Evolutionary conservation across 2,888 invertebrate genomes (phyloP), one percentile per base, ranked within the genome.

Genomic region (Hydrotaea diabolus): DNA sequence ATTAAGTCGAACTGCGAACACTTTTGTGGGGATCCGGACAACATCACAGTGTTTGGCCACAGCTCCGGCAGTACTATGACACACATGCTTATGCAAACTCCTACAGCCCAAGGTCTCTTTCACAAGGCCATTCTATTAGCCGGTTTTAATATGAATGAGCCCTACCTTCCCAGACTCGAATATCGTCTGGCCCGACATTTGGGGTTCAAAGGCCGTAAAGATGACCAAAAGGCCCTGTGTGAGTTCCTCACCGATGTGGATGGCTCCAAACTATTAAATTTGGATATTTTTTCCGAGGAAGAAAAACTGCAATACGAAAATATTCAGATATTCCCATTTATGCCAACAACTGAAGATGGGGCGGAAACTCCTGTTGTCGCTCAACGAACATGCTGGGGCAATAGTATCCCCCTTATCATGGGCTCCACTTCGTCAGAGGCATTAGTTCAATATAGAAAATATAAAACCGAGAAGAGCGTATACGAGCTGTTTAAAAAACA

Each of bases 11-110:
- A 94, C 86, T 92, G 93, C 15, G 57, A 86, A 0, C 86, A 88
- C 17, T 94, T 94, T 85, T 92, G 93, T 80, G 94, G 94, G 0
- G 93, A 94, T 88, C 89, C 92, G 0, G 87, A 92, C 7, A 94
- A 94, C 86, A 91, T 92, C 0, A 93, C 93, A 0, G 87, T 94
- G 13, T 93, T 93, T 87, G 94, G 94, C 0, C 86, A 93, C 85
- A 93, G 93, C 87, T 92, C 93, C n/a, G 94, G 94, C 15, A 91
- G 90, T 43, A 89, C 88, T 19, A 85, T 90, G 0, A 91, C 91
- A 0, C 92, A 93, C 59, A 89, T 90, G 43, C 87, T 93, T 39
- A 88, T 93, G 83, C 86, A 93, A 11, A 93, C 93, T 15, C 93
- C 93, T 1, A 89, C 91, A 87, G 88, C 93, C 0, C 92, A 92